Base-by-base conservation (phyloP, 2,797 vertebrate genomes). In the Liasis olivaceus region DNA sequence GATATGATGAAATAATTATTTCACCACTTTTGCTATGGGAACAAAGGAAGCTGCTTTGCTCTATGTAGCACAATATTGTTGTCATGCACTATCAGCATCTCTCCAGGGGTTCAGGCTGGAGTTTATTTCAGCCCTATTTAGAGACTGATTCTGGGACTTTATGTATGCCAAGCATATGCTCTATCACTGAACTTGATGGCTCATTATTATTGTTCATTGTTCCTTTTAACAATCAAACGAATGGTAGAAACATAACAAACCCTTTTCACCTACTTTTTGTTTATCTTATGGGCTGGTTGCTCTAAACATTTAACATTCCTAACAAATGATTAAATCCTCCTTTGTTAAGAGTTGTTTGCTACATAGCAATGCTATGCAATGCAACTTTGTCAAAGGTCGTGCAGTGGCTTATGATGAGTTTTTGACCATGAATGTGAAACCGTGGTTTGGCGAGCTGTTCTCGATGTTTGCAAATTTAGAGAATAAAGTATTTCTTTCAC, bases 291-390 rank as follows among this genome's bases (percentile, higher is more conserved):
- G 15, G 24, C 36, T 63, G 42, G 24, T 24, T 88, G 24, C 36
- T 62, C 87, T 64, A 47, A 87, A 92, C 92, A 91, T 89, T 93
- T 31, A 88, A 88, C 93, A 94, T 81, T 42, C 1, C 42, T 90
- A 94, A 92, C 88, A 63, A 93, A 93, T 91, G 72, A 0, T 59
- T 77, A 72, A 95, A n/a, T n/a, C 28, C 26, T 62, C 51, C 54
- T 36, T 12, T 0, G 94, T 95, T 91, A 88, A 42, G 87, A 47
- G 60, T 47, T 64, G 36, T 13, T 88, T 88, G 36, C 8, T 42
- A 47, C 14, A 36, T 51, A 89, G n/a, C 94, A 90, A 92, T 96
- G 93, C 93, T 95, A 96, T 92, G 92, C 95, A 92, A 60, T 94
- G 0, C 0, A 0, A 91, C 95, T 95, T 95, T 96, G 94, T 95